Evolutionary conservation across 2,888 invertebrate species (phyloP), one percentile per base, ranked within the genome.

Genomic region (Campoletis raptor): DNA sequence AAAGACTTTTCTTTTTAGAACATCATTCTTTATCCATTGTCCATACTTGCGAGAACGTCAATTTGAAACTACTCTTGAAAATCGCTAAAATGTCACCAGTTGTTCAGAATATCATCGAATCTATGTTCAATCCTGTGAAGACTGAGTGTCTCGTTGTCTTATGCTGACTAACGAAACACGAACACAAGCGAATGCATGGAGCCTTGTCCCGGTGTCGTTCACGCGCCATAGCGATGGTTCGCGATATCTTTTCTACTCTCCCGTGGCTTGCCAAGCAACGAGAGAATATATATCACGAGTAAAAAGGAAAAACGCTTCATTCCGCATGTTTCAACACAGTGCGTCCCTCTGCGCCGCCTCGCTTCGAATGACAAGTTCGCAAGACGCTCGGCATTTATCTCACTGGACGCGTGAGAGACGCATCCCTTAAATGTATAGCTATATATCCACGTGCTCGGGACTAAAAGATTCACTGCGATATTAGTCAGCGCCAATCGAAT

Each of bases 401-500:
- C 70, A 12, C 80, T 40, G 48, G 61, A 77, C 76, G 48, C 67
- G 57, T 76, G 79, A 79, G 67, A 74, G 73, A 73, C 67, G 78
- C 69, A 54, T 79, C 69, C 36, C 9, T n/a, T 48, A 24, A 24
- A 72, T 15, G 66, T 3, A 73, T 37, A 79, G 42, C 57, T 76
- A 36, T 15, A 45, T n/a, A 21, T 18, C 15, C 24, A 21, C 24
- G 18, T 48, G 24, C 64, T 21, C 36, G 24, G 42, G 69, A 52
- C 36, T 37, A 72, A 74, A 54, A 81, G 81, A 85, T 81, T 85
- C 81, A 42, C 52, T 37, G 61, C 64, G 85, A 85, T 81, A 85
- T 85, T 85, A 85, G 84, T 85, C 84, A 85, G 85, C 77, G 85
- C 81, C 76, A 81, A 85, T 85, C 81, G 85, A 81, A 81, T 72